Conservation (phyloP, 2,888 invertebrate genomes). For the Neoascia interrupta region DNA sequence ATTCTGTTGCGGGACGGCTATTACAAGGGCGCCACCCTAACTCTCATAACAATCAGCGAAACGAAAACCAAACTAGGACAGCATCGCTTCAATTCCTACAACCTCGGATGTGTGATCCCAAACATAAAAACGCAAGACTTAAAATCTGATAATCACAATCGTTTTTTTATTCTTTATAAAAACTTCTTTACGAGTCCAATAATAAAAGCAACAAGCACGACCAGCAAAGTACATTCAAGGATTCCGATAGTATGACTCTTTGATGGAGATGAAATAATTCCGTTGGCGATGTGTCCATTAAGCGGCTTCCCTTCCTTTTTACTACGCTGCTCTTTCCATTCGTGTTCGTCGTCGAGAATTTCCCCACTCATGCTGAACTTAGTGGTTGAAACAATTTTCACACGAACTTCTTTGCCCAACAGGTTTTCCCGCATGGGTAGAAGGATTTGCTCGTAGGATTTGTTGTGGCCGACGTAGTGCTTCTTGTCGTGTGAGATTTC, state of each 20-base stretch:
- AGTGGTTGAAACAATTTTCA: slow-evolving; percentile 85
- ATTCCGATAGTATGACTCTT: too few relatives aligned
- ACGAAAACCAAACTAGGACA: too few relatives aligned
- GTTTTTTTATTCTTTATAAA: slow-evolving; percentile 47
- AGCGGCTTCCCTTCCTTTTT: slow-evolving; percentile 18
- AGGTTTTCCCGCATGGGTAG: slow-evolving; percentile 88
- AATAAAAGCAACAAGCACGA: slow-evolving; percentile 38
- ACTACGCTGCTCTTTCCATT: slow-evolving; percentile 78
- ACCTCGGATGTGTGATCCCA: background rate
- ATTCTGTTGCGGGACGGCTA: too few relatives aligned
- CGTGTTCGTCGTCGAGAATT: slow-evolving; percentile 83
- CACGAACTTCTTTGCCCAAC: slow-evolving; percentile 91
- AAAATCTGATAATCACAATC: background rate
- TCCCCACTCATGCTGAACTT: slow-evolving; percentile 90
- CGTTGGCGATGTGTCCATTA: slow-evolving; percentile 26
- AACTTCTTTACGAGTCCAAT: slow-evolving; percentile 31
- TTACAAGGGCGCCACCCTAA: too few relatives aligned
- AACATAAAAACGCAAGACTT: background rate
- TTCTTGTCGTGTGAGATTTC: slow-evolving; percentile 95
- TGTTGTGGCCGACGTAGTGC: slow-evolving; percentile 96
- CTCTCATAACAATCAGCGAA: too few relatives aligned
- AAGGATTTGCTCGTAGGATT: slow-evolving; percentile 95
- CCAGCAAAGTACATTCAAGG: slow-evolving; percentile 35
- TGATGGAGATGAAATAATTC: background rate
- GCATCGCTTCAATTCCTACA: background rate